Percentiles rank a stretch among this genome's conserved stretches.
Evolutionary conservation across 2,797 vertebrate genomes (phyloP).

Genomic region (Coranthus polyacanthus): DNA sequence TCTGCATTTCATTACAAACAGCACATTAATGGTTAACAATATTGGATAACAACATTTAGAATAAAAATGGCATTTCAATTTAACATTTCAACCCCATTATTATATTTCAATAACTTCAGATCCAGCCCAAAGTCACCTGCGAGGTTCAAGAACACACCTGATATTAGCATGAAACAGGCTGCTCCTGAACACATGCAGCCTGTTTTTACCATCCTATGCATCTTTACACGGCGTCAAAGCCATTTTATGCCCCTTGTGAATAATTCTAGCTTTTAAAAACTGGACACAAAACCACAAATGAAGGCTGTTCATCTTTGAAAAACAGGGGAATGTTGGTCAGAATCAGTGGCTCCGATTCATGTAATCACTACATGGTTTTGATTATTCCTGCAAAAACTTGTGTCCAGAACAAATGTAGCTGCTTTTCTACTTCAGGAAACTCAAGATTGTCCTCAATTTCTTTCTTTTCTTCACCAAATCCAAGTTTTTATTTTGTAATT

Average conservation of each 20-base stretch:
- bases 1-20: conserved; percentile 39
- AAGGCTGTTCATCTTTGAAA: background rate
- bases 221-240: background rate
- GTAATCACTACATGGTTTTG: background rate
- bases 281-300: background rate
- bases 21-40: conserved; percentile 32
- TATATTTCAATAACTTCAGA: conserved; percentile 56
- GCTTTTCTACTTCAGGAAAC: no score
- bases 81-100: conserved; percentile 28
- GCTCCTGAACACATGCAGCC: no score
- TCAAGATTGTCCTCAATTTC: no score
- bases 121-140: conserved; percentile 63
- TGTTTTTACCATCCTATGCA: background rate
- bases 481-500: background rate
- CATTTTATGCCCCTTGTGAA: background rate
- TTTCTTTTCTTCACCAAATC: no score
- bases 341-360: background rate
- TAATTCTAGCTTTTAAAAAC: background rate
- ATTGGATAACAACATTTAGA: conserved; percentile 27
- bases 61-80: conserved; percentile 29
- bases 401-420: background rate
- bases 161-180: background rate
- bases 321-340: conserved; percentile 20
- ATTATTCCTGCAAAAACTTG: background rate
- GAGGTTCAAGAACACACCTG: background rate